Percentiles rank a stretch among this genome's conserved stretches.
phyloP scores from a whole-genome alignment of 2,888 invertebrate species.

The Taphrorychus bicolor region DNA sequence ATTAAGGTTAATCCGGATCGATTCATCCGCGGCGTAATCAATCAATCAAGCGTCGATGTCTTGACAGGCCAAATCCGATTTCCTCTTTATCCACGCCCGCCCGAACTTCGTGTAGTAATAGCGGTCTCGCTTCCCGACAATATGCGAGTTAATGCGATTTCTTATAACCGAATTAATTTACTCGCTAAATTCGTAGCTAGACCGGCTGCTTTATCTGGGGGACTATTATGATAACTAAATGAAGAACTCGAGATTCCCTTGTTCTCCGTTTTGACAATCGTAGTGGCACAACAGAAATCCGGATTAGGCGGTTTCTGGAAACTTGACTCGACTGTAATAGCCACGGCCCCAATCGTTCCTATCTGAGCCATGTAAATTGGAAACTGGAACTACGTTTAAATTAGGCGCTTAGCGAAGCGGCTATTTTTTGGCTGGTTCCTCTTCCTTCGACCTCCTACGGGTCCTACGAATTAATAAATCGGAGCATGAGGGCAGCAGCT shows the following conservation, averaged over 20 bases:
- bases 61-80: slow-evolving; percentile 60
- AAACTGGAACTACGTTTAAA: neutral
- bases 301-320: slow-evolving; percentile 49
- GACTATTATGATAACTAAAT: slow-evolving; percentile 2
- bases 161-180: slow-evolving; percentile 23
- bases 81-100: slow-evolving; percentile 45
- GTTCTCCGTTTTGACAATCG: slow-evolving; percentile 25
- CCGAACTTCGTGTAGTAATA: slow-evolving; percentile 13
- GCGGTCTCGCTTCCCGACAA: slow-evolving; percentile 22
- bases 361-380: slow-evolving; percentile 1
- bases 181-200: slow-evolving; percentile 2
- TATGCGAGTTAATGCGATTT: slow-evolving; percentile 30
- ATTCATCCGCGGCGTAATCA: slow-evolving; percentile 59
- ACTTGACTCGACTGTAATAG: slow-evolving; percentile 56
- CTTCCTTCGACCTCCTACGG: no score
- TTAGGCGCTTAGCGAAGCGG: no score
- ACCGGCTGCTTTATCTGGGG: neutral
- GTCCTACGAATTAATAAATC: slow-evolving; percentile 3
- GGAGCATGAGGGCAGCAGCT: slow-evolving; percentile 6
- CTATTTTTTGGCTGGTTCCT: no score
- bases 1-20: slow-evolving; percentile 44
- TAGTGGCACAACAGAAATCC: slow-evolving; percentile 52
- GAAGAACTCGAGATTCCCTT: slow-evolving; percentile 9
- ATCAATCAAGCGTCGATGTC: slow-evolving; percentile 58
- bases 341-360: slow-evolving; percentile 51